These are phyloP conservation scores for Cacoxenus indagator DNA, from an alignment of 2,888 invertebrate genomes.

Conservation along the genomic window DNA sequence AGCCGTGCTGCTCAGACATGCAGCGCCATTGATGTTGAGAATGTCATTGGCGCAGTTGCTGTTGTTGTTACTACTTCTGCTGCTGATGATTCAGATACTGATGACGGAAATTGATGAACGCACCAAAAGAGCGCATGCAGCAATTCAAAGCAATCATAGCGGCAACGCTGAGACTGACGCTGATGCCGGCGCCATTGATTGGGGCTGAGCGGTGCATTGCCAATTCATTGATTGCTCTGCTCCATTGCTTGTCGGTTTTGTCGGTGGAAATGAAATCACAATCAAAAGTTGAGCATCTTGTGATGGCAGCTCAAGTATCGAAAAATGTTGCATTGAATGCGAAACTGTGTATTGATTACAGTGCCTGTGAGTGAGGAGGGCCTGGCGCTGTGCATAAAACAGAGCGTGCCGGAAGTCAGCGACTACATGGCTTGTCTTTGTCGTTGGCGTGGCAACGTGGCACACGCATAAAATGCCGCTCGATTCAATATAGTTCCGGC, in stretches of 20 bases:
- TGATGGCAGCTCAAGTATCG: slow-evolving; percentile 60
- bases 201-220: not conserved
- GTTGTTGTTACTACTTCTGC: slow-evolving; percentile 12
- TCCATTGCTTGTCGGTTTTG: not conserved
- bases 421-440: no score
- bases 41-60: not conserved
- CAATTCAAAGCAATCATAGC: slow-evolving; percentile 45
- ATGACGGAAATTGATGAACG: slow-evolving; percentile 63
- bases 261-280: slow-evolving; percentile 39
- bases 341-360: not conserved
- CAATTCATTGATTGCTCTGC: not conserved
- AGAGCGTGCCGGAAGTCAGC: no score
- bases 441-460: no score
- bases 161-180: not conserved
- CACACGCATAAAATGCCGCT: not conserved
- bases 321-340: not conserved
- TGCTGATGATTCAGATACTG: slow-evolving; percentile 44
- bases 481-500: not conserved
- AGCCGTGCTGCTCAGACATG: not conserved
- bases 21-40: no score
- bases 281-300: slow-evolving; percentile 65
- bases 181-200: not conserved
- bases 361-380: no score
- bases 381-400: no score
- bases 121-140: slow-evolving; percentile 47